phyloP scores from a whole-genome alignment of 2,797 vertebrate species.

The Pogoniulus pusillus region DNA sequence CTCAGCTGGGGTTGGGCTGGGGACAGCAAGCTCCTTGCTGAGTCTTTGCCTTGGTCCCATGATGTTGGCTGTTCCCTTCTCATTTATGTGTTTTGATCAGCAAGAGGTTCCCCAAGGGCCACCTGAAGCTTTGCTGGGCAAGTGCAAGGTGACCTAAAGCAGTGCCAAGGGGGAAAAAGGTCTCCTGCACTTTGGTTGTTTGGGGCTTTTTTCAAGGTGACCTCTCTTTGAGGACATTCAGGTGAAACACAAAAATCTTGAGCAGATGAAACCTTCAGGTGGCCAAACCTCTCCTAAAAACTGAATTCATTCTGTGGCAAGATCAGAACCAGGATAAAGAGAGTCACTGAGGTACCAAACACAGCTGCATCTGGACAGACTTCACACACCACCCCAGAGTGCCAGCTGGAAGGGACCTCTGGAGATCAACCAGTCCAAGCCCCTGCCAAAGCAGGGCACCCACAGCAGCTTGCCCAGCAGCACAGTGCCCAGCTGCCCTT shows the following conservation, averaged over 20 bases:
- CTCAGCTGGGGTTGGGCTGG: neutral
- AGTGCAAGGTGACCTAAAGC: neutral
- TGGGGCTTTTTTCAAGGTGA: too few species aligned
- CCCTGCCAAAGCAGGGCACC: too few species aligned
- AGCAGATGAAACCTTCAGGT: neutral
- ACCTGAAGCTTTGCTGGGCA: fast-evolving
- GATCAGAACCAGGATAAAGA: neutral
- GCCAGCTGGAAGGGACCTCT: too few species aligned
- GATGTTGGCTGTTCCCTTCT: neutral
- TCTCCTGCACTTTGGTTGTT: neutral
- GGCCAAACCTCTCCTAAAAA: neutral
- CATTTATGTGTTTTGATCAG: fast-evolving
- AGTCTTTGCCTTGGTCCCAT: neutral
- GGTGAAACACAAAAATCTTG: neutral
- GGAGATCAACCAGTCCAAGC: too few species aligned
- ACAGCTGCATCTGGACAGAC: fast-evolving
- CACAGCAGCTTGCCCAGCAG: too few species aligned
- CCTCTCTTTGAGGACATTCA: neutral
- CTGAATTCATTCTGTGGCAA: neutral
- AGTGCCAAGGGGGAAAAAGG: neutral
- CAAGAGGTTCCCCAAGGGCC: fast-evolving
- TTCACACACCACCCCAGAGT: too few species aligned
- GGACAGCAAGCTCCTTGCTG: neutral
- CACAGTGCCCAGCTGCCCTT: too few species aligned
- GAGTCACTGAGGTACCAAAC: neutral